Base-by-base conservation (phyloP, 2,888 invertebrate species). In the Folsomia manolachei region DNA sequence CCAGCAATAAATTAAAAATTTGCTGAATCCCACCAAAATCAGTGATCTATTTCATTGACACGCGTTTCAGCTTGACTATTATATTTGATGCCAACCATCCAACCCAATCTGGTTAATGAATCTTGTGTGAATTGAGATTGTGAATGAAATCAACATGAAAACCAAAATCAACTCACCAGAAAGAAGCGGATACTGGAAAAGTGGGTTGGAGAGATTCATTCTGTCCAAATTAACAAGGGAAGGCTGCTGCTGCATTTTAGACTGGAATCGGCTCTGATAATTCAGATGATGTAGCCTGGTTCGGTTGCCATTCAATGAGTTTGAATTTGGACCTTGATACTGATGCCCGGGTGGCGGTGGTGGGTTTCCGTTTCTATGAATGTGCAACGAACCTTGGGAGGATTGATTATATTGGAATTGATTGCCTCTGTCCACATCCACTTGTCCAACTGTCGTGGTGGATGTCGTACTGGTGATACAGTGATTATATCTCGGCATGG, bases 211-310 rank as follows among this genome's bases (percentile, higher is more conserved):
- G 56, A 75, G 39, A 66, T 73, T 73, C 27, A 64, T 70, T 18
- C 73, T 56, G 68, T 79, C 79, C 70, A 79, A 53, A 61, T 76
- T 79, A 71, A 78, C 75, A 51, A 79, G 63, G 27, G 70, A 72
- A 11, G 79, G 78, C 60, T 66, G 66, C 60, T 66, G 66, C 39
- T 39, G 4, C 39, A 39, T 39, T 39, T 39, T 39, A 39, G 39
- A 9, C 39, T 39, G 39, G 39, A 39, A 39, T 39, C 39, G 39
- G 39, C 39, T 39, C 39, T 39, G 39, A 14, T 39, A 39, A 14
- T 14, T 14, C 7, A 39, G 39, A 39, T 39, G 39, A 39, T 39
- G 39, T 14, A 14, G 39, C 39, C 39, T 39, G 39, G 39, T 39
- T 39, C 14, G 4, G 39, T 39, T 39, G 4, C 7, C 39, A n/a